Conservation (phyloP, 2,888 invertebrate species). For the Ophraella communa region DNA sequence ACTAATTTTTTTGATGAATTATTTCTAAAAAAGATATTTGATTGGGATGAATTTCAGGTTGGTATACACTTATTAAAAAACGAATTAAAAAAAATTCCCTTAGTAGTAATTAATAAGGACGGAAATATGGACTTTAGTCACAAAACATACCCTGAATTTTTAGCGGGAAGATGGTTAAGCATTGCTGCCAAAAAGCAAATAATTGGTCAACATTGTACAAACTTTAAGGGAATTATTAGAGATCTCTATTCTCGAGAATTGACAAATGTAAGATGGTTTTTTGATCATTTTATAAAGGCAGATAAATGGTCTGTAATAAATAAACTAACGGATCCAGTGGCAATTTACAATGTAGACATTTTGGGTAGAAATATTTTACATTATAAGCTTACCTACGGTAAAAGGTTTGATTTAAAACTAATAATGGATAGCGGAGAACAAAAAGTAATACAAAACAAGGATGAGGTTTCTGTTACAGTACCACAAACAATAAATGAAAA, state of each 20-base stretch:
- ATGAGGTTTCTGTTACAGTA: not conserved
- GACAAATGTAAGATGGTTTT: conserved; percentile 17
- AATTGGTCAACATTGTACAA: conserved; percentile 1
- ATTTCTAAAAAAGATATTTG: not conserved
- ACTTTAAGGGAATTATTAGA: too few relatives aligned
- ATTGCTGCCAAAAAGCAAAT: conserved; percentile 13
- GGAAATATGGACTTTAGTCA: conserved; percentile 19
- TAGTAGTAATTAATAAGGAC: conserved; percentile 1
- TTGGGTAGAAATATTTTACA: conserved; percentile 17
- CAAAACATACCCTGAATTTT: conserved; percentile 29
- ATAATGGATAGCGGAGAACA: not conserved
- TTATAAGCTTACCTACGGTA: conserved; percentile 16
- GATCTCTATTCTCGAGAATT: conserved; percentile 17
- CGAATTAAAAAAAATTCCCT: conserved; percentile 8
- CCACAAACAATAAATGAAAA: not conserved
- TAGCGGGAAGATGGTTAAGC: conserved; percentile 19
- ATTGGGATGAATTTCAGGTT: conserved; percentile 15
- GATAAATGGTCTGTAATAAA: not conserved
- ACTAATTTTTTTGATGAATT: conserved; percentile 4
- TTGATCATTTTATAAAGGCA: conserved; percentile 13
- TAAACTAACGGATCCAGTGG: not conserved
- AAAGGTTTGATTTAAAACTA: conserved; percentile 3
- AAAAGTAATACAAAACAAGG: not conserved
- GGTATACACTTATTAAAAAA: conserved; percentile 10
- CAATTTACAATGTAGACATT: conserved; percentile 6